A percentile compares a stretch with the other conserved stretches of the same genome.
phyloP scores from a whole-genome alignment of 2,113 vertebrate species.

The Nannobrachium achirus region DNA sequence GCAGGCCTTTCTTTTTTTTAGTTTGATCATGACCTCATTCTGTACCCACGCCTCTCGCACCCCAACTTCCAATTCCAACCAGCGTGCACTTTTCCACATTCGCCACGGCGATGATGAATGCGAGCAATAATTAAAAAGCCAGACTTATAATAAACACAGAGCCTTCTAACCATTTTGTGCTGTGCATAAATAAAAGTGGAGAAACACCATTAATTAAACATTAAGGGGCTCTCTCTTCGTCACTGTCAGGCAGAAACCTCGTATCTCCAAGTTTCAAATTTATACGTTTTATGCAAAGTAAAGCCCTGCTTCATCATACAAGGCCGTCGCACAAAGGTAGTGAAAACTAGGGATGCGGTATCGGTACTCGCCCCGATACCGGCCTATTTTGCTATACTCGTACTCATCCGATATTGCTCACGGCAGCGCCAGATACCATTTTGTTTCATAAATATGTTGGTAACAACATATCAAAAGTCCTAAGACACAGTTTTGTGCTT shows the following conservation, averaged over 20 bases:
- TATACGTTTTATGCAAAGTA: too few species aligned
- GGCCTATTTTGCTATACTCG: too few species aligned
- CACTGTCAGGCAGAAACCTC: constrained; percentile 49
- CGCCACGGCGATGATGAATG: constrained; percentile 26
- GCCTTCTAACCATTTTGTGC: constrained; percentile 42
- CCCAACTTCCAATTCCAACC: constrained; percentile 17
- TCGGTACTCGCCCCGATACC: too few species aligned
- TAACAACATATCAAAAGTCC: too few species aligned
- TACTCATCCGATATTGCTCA: too few species aligned
- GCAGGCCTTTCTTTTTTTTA: constrained; percentile 27
- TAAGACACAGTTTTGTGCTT: too few species aligned
- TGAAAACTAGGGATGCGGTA: too few species aligned
- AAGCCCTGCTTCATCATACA: too few species aligned
- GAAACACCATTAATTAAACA: constrained; percentile 69
- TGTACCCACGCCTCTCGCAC: constrained; percentile 14
- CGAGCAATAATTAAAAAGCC: constrained; percentile 34
- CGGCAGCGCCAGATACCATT: too few species aligned
- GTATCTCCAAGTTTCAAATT: too few species aligned
- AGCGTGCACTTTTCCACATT: constrained; percentile 25
- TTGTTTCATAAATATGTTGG: too few species aligned
- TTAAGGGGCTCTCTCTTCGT: constrained; percentile 35
- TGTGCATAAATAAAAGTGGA: constrained; percentile 57
- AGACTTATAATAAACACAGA: constrained; percentile 57
- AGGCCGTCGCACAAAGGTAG: too few species aligned
- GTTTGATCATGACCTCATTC: not conserved